phyloP scores from a whole-genome alignment of 2,797 vertebrate species.

The Danio albolineatus region DNA sequence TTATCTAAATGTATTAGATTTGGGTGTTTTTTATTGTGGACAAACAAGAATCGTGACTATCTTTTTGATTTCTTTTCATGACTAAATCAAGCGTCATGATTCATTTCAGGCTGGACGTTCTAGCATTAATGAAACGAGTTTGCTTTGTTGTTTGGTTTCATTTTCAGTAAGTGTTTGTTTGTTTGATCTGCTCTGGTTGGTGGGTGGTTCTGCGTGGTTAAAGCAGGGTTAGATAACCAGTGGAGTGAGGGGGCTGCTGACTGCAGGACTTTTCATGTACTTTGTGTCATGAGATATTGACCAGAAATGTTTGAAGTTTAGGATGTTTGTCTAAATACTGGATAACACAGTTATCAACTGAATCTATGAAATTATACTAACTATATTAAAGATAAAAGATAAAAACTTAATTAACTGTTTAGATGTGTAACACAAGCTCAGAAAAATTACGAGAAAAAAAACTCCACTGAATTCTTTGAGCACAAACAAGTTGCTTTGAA shows the following conservation, averaged over 20 bases:
- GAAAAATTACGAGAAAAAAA: no score
- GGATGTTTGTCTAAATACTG: background rate
- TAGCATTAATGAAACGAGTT: conserved; percentile 17
- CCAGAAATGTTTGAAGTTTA: background rate
- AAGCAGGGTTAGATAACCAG: conserved; percentile 1
- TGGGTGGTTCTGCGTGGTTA: background rate
- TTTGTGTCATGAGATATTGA: background rate
- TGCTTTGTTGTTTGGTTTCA: conserved; percentile 26
- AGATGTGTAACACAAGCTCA: no score
- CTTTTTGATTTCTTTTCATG: conserved; percentile 11
- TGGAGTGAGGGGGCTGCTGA: background rate
- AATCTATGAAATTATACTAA: no score
- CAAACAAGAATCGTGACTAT: conserved; percentile 13
- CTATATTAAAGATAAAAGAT: no score
- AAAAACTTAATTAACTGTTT: no score
- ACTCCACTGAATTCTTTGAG: no score
- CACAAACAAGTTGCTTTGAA: no score
- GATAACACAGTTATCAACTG: no score
- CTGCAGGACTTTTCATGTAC: background rate
- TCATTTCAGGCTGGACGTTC: conserved; percentile 9
- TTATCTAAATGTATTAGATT: conserved; percentile 42
- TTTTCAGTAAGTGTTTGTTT: conserved; percentile 11
- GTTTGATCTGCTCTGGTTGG: conserved; percentile 13
- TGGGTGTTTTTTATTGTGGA: conserved; percentile 11
- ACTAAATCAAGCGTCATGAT: background rate